These are phyloP conservation scores for Coenonympha glycerion DNA, from an alignment of 2,888 invertebrate genomes.

Conservation along the genomic window DNA sequence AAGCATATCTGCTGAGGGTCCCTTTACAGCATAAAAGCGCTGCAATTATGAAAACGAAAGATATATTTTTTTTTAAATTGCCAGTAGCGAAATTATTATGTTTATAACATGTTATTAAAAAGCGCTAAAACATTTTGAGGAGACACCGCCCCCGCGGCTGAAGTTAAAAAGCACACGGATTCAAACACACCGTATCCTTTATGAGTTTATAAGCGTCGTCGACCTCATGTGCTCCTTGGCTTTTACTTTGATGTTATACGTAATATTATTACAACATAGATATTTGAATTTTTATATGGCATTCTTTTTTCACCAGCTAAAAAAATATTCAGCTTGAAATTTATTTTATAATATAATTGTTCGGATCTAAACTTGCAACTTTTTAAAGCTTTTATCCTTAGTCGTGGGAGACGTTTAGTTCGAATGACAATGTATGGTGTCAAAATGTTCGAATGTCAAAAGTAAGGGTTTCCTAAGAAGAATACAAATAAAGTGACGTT, in stretches of 20 bases:
- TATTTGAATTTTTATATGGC: background rate
- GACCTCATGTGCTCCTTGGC: background rate
- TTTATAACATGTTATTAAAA: background rate
- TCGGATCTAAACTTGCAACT: too few relatives aligned
- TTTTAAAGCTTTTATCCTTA: too few relatives aligned
- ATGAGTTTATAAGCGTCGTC: background rate
- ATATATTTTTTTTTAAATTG: background rate
- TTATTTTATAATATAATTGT: too few relatives aligned
- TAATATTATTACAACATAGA: background rate
- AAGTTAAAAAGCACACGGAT: background rate
- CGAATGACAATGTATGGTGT: too few relatives aligned
- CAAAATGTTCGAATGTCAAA: too few relatives aligned
- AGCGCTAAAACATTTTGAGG: background rate
- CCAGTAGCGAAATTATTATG: too few relatives aligned
- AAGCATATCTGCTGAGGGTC: too few relatives aligned
- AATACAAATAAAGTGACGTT: too few relatives aligned
- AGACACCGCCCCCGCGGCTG: background rate
- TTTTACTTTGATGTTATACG: constrained; percentile 1
- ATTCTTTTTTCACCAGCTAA: background rate
- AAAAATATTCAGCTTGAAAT: background rate
- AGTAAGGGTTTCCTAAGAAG: too few relatives aligned
- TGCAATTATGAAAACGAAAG: background rate
- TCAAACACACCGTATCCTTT: background rate
- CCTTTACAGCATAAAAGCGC: too few relatives aligned
- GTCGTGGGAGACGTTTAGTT: too few relatives aligned